phyloP scores from a whole-genome alignment of 1,140 invertebrate genomes.

The Heliconius congener region DNA sequence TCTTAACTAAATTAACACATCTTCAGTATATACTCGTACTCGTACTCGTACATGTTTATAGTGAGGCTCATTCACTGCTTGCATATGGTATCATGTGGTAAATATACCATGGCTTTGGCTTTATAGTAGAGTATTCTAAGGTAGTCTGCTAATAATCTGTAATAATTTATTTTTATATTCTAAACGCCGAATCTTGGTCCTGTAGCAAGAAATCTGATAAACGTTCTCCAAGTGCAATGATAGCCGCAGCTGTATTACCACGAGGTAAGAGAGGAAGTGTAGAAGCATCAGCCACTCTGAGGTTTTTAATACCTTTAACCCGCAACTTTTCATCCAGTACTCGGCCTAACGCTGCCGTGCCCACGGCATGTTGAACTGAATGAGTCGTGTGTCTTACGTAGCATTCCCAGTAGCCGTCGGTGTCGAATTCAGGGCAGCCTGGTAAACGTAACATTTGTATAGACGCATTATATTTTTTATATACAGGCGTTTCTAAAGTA shows the following conservation, averaged over 20 bases:
- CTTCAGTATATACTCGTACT: too few relatives aligned
- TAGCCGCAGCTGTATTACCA: slow-evolving; percentile 64
- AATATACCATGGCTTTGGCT: neutral
- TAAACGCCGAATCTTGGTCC: slow-evolving; percentile 22
- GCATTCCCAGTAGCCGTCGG: slow-evolving; percentile 70
- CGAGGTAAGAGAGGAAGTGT: slow-evolving; percentile 66
- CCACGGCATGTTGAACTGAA: slow-evolving; percentile 78
- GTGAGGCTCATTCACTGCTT: too few relatives aligned
- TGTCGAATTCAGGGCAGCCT: slow-evolving; percentile 38
- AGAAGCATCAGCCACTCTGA: slow-evolving; percentile 76
- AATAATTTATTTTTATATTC: neutral
- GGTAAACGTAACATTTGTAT: slow-evolving; percentile 40
- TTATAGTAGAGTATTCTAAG: neutral
- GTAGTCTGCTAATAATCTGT: too few relatives aligned
- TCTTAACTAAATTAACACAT: too few relatives aligned
- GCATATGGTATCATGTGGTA: too few relatives aligned
- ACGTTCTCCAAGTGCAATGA: slow-evolving; percentile 80
- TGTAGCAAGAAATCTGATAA: slow-evolving; percentile 82
- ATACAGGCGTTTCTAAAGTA: slow-evolving; percentile 80
- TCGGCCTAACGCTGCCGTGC: slow-evolving; percentile 51
- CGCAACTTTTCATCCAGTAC: slow-evolving; percentile 56
- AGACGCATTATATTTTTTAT: slow-evolving; percentile 61
- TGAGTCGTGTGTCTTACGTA: slow-evolving; percentile 71
- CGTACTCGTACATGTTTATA: too few relatives aligned
- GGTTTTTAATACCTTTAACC: slow-evolving; percentile 64